These are phyloP conservation scores for Oceanodroma leucorhoa DNA, from an alignment of 2,797 vertebrate species.

Conservation along the genomic window DNA sequence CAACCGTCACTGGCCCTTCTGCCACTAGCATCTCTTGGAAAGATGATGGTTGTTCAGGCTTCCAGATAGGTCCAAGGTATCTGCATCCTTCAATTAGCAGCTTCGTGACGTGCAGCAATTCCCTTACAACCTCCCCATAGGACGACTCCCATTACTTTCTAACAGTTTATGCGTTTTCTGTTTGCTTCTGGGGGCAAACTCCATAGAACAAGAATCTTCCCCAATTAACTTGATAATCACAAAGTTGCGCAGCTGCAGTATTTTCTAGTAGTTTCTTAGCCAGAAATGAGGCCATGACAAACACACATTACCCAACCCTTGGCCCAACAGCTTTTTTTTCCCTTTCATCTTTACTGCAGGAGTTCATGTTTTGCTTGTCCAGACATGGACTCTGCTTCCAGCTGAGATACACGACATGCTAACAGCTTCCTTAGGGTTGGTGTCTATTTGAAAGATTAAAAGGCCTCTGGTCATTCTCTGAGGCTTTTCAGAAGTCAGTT, in stretches of 20 bases:
- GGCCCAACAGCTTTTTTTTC: neutral
- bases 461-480: neutral
- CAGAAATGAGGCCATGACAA: neutral
- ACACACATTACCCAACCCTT: neutral
- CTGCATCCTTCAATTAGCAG: neutral
- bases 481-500: neutral
- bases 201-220: neutral
- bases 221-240: neutral
- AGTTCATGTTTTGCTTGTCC: neutral
- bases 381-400: neutral
- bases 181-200: neutral
- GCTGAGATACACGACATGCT: neutral
- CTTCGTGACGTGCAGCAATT: neutral
- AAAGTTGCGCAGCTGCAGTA: neutral
- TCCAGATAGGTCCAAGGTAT: neutral
- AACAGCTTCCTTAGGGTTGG: neutral
- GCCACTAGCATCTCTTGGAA: neutral
- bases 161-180: neutral
- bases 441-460: neutral
- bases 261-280: neutral
- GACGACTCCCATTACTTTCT: neutral
- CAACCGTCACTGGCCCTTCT: neutral
- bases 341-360: neutral
- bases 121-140: neutral
- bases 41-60: neutral